Percentiles rank a stretch among this genome's conserved stretches.
phyloP scores from a whole-genome alignment of 2,797 vertebrate species.

The Acanthurus tractus region DNA sequence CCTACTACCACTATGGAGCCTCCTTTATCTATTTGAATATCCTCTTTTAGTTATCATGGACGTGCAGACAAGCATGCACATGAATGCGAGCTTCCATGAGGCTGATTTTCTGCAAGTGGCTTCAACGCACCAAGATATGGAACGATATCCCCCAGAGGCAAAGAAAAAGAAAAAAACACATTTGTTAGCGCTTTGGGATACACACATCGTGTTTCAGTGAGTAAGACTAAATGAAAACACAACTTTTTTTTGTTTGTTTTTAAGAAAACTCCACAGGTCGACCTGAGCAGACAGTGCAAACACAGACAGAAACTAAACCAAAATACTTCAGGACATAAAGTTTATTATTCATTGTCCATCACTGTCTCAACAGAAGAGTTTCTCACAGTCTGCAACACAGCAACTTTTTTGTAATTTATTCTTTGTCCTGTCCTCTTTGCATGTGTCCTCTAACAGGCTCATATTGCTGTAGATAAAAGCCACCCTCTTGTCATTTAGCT shows the following conservation, averaged over 20 bases:
- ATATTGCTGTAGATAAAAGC: background rate
- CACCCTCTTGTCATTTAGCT: background rate
- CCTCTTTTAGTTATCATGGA: background rate
- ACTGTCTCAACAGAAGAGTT: too few species aligned
- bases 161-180: background rate
- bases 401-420: background rate
- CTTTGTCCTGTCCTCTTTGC: background rate
- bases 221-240: background rate
- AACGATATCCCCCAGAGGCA: background rate
- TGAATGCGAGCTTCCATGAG: too few species aligned
- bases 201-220: background rate
- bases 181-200: background rate
- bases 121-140: background rate
- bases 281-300: background rate
- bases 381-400: background rate
- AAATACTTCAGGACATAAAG: background rate
- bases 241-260: background rate
- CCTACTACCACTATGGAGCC: background rate
- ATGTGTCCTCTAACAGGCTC: slow-evolving; percentile 4
- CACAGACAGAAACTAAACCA: background rate
- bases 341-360: background rate
- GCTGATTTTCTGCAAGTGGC: background rate
- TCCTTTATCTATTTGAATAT: background rate
- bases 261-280: background rate
- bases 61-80: background rate